Evolutionary conservation across 2,888 invertebrate genomes (phyloP).

Genomic region (Apomyelois bistriatella): DNA sequence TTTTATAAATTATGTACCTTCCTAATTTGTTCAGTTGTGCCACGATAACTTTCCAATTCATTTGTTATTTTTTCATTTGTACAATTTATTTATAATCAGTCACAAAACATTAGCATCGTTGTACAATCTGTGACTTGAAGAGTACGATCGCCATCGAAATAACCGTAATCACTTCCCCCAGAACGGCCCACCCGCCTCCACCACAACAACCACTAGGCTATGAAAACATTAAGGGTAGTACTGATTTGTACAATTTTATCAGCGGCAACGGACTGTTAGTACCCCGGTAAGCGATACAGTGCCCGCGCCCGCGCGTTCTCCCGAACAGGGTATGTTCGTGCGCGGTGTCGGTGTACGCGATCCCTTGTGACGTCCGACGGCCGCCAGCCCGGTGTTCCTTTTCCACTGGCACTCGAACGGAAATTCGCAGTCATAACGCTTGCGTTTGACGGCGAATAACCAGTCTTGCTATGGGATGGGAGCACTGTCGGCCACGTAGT

Average conservation of each 20-base stretch:
- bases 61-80: conserved; percentile 24
- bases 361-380: conserved; percentile 76
- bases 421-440: conserved; percentile 22
- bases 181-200: conserved; percentile 40
- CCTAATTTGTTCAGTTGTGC: background rate
- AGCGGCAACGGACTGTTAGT: conserved; percentile 79
- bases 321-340: conserved; percentile 55
- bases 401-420: conserved; percentile 21
- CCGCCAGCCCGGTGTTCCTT: conserved; percentile 48
- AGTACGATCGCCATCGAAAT: conserved; percentile 31
- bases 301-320: conserved; percentile 59
- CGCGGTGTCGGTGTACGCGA: conserved; percentile 65
- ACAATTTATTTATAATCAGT: conserved; percentile 20
- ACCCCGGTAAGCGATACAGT: conserved; percentile 74
- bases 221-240: conserved; percentile 69
- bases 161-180: conserved; percentile 36
- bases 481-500: conserved; percentile 58
- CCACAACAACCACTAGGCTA: conserved; percentile 46
- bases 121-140: conserved; percentile 14
- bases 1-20: background rate
- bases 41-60: conserved; percentile 13
- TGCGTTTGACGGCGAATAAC: conserved; percentile 21
- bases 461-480: conserved; percentile 27
- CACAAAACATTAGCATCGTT: conserved; percentile 20
- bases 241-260: conserved; percentile 78